A percentile compares a stretch with the other conserved stretches of the same genome.
Evolutionary conservation across 2,797 vertebrate genomes (phyloP).

Genomic region (Sebastes iracundus): DNA sequence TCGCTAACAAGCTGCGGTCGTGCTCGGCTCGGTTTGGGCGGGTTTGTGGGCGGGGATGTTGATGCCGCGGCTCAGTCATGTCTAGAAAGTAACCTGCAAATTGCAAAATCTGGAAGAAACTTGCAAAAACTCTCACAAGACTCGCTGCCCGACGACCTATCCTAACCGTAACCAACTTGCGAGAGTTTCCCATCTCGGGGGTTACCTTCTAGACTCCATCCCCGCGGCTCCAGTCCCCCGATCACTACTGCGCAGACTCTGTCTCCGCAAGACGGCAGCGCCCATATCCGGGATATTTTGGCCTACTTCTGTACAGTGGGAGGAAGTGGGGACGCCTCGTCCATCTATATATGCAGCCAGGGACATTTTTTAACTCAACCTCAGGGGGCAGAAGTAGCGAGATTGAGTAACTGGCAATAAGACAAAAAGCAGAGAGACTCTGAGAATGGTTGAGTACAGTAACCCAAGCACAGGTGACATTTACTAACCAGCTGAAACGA

Average conservation of each 20-base stretch:
- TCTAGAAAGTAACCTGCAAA: no score
- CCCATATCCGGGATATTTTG: neutral
- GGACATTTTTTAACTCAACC: neutral
- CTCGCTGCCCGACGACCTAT: no score
- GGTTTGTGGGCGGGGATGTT: no score
- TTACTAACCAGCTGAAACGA: neutral
- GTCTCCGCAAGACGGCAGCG: no score
- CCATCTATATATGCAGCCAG: neutral
- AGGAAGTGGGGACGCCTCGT: neutral
- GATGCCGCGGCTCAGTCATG: no score
- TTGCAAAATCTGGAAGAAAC: no score
- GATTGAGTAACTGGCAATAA: neutral
- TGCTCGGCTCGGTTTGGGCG: neutral
- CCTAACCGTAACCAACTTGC: no score
- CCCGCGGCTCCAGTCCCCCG: neutral
- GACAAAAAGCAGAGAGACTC: neutral
- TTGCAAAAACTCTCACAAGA: no score
- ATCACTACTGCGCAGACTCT: neutral
- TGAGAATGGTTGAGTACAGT: neutral
- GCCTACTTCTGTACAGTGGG: neutral
- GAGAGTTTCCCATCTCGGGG: no score
- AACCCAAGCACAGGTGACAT: neutral
- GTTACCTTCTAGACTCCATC: no score
- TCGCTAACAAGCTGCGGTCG: neutral
- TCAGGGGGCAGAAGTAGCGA: neutral